Evolutionary conservation across 2,113 vertebrate genomes (phyloP).

Genomic region (Puma concolor): DNA sequence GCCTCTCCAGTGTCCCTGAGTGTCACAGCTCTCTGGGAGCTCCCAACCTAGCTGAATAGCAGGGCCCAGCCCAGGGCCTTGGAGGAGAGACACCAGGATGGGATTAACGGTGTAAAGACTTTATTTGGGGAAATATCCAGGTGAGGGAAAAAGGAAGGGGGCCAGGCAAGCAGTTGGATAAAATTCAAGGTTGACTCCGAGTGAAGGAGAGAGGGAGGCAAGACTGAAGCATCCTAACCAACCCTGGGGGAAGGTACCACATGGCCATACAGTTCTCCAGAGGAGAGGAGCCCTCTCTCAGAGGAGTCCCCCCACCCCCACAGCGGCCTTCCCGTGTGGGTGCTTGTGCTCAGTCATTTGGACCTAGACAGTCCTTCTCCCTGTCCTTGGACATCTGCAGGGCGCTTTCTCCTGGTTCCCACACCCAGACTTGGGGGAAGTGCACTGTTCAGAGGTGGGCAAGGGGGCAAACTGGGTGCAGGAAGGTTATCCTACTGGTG

Average conservation of each 20-base stretch:
- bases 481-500: neutral
- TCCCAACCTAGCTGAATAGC: neutral
- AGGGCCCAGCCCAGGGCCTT: neutral
- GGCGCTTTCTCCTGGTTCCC: fast-evolving
- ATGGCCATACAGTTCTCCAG: neutral
- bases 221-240: fast-evolving
- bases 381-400: neutral
- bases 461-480: too few species aligned
- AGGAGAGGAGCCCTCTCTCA: neutral
- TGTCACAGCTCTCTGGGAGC: neutral
- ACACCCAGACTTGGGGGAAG: neutral
- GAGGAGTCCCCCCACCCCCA: too few species aligned
- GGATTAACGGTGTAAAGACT: neutral
- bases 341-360: neutral
- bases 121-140: neutral
- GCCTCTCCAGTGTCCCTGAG: neutral
- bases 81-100: neutral
- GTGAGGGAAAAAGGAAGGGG: neutral
- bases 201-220: neutral
- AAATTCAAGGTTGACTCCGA: neutral
- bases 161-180: fast-evolving
- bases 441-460: neutral
- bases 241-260: neutral
- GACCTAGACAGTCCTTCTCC: neutral
- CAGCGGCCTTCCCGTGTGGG: fast-evolving